These are phyloP conservation scores for Bagarius yarrelli DNA, from an alignment of 2,113 vertebrate genomes.

Conservation along the genomic window DNA sequence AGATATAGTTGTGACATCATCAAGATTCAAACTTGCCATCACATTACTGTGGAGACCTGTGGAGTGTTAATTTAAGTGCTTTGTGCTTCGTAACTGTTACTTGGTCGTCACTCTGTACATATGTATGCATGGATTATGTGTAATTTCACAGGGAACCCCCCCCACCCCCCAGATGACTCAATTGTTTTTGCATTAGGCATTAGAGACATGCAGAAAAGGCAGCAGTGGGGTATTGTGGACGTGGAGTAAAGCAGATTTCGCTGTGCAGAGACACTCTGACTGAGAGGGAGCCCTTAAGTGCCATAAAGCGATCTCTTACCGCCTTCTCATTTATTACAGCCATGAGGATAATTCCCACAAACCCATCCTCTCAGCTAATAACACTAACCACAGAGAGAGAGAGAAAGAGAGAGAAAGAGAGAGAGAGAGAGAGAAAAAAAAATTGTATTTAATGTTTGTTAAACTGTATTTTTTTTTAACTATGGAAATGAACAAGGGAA, in stretches of 20 bases:
- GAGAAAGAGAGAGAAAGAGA: neutral
- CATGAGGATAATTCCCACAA: conserved; percentile 40
- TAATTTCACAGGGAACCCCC: no score
- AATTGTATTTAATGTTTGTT: neutral
- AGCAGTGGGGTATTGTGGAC: neutral
- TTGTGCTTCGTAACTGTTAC: neutral
- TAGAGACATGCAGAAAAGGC: neutral
- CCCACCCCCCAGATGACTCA: neutral
- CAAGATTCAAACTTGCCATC: neutral
- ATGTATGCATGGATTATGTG: neutral
- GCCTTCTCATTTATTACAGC: conserved; percentile 31
- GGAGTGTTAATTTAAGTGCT: neutral
- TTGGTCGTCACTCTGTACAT: neutral
- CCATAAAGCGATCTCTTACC: conserved; percentile 45
- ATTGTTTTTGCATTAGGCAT: neutral
- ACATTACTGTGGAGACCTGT: neutral
- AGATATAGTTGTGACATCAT: neutral
- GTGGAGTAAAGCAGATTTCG: neutral
- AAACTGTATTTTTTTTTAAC: neutral
- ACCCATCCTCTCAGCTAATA: conserved; percentile 29
- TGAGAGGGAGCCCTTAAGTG: conserved; percentile 15
- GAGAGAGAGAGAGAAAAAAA: neutral
- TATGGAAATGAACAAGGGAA: no score
- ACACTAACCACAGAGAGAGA: conserved; percentile 9
- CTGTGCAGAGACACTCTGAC: conserved; percentile 13